phyloP scores from a whole-genome alignment of 2,113 vertebrate genomes.

The Phaethon lepturus region DNA sequence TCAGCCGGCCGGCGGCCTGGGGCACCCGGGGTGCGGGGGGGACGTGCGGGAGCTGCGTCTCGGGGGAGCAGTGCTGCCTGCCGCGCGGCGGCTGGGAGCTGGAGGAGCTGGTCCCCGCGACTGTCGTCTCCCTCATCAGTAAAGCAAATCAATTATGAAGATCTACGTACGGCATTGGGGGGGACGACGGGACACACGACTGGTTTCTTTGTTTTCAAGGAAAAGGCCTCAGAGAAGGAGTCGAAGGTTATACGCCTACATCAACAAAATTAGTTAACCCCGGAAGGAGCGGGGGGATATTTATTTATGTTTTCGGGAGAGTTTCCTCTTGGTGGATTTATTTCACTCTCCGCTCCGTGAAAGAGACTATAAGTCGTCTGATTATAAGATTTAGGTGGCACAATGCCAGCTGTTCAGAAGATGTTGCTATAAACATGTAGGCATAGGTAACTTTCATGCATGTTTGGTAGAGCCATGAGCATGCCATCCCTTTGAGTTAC shows the following conservation, averaged over 20 bases:
- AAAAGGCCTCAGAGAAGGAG: background rate
- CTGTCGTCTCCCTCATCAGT: background rate
- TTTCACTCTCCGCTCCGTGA: background rate
- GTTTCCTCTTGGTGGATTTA: conserved; percentile 5
- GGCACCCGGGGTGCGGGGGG: background rate
- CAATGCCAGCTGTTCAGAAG: background rate
- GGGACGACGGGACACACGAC: no score
- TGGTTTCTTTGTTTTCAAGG: conserved; percentile 45
- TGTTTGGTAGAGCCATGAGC: background rate
- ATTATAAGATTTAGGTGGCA: background rate
- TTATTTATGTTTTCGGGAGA: conserved; percentile 17
- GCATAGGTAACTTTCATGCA: conserved; percentile 27
- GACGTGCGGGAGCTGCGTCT: background rate
- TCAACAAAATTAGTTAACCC: background rate
- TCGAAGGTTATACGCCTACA: background rate
- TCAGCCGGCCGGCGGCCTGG: background rate
- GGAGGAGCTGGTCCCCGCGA: background rate
- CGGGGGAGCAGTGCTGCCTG: background rate
- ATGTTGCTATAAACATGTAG: background rate
- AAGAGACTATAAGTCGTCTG: background rate
- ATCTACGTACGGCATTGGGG: background rate
- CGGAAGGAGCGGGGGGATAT: background rate
- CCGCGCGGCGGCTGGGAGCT: background rate
- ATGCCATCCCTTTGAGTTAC: background rate
- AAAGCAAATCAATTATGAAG: background rate